These are phyloP conservation scores for Druon quercuslanigerum DNA, from an alignment of 1,140 invertebrate genomes.

Conservation along the genomic window DNA sequence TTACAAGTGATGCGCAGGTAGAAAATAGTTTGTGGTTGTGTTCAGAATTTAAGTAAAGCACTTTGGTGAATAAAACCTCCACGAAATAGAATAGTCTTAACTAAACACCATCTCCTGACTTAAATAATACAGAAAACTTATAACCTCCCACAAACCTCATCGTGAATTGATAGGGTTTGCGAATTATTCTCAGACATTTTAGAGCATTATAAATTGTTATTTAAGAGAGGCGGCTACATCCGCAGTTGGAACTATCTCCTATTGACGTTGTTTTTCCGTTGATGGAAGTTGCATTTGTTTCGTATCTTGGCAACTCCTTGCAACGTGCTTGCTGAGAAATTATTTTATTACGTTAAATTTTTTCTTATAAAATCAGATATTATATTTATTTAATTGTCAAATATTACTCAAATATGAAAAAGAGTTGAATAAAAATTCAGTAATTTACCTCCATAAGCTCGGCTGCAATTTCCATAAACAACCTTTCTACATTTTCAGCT, in stretches of 20 bases:
- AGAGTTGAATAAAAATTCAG: constrained; percentile 28
- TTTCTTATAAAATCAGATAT: too few species aligned
- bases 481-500: constrained; percentile 96
- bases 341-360: constrained; percentile 18
- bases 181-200: too few species aligned
- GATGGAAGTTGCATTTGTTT: constrained; percentile 82
- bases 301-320: constrained; percentile 86
- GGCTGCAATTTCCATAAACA: constrained; percentile 97
- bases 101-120: constrained; percentile 38
- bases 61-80: constrained; percentile 54
- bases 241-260: constrained; percentile 81
- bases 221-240: constrained; percentile 74
- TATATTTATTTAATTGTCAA: too few species aligned
- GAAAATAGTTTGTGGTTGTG: constrained; percentile 26
- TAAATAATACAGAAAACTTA: constrained; percentile 43
- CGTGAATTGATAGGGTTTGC: too few species aligned
- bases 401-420: not conserved
- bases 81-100: constrained; percentile 48
- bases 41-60: constrained; percentile 50
- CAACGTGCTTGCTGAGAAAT: constrained; percentile 83
- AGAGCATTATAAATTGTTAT: not conserved
- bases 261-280: constrained; percentile 83
- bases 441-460: constrained; percentile 87
- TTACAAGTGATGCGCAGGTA: constrained; percentile 12
- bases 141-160: not conserved